These are phyloP conservation scores for Pygocentrus nattereri DNA, from an alignment of 2,797 vertebrate genomes.

Conservation along the genomic window DNA sequence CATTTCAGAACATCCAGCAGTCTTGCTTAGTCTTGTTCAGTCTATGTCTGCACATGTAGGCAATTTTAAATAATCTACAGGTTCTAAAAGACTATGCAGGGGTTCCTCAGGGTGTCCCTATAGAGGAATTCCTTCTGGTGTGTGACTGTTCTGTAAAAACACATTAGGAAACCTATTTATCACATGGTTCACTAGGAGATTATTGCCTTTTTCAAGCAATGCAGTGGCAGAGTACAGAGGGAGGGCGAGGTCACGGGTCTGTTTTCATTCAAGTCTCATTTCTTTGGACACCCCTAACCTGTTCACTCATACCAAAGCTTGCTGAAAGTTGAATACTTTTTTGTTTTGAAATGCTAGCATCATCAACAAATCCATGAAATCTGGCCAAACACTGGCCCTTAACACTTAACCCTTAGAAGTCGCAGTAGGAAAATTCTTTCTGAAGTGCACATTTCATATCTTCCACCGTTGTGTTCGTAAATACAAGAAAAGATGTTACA, in stretches of 20 bases:
- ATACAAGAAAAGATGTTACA: too few relatives aligned
- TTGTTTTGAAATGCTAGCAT: background rate
- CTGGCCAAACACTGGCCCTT: background rate
- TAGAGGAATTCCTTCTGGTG: background rate
- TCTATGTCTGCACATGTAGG: background rate
- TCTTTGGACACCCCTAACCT: background rate
- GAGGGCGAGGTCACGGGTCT: background rate
- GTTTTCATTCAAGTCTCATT: background rate
- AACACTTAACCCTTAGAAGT: background rate
- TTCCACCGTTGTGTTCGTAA: too few relatives aligned
- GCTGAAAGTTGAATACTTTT: background rate
- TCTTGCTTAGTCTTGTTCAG: background rate
- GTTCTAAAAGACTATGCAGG: background rate
- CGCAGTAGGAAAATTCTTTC: too few relatives aligned
- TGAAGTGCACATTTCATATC: too few relatives aligned
- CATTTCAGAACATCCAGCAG: constrained; percentile 4
- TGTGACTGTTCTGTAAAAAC: background rate
- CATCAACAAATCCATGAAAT: background rate
- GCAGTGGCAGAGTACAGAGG: background rate
- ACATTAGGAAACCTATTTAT: background rate
- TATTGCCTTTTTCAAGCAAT: constrained; percentile 15
- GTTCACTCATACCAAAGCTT: background rate
- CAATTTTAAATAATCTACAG: background rate
- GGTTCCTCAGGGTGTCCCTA: too few relatives aligned
- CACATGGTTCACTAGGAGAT: background rate